Conservation (phyloP, 2,797 vertebrate genomes). For the Sylvia borin region DNA sequence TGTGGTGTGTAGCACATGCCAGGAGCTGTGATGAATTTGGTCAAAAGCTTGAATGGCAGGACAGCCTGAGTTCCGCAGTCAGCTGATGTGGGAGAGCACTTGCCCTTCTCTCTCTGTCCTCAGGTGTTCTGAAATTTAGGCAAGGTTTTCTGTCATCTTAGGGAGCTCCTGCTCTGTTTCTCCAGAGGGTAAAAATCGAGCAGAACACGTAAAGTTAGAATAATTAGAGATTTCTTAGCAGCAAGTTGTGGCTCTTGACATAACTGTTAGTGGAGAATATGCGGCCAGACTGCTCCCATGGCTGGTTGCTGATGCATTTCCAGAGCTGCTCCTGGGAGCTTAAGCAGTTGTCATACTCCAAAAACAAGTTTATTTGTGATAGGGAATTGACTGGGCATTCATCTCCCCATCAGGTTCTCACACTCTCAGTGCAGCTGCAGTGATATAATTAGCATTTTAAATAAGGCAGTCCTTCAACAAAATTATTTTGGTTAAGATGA, state of each 20-base stretch:
- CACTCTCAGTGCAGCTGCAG: background rate
- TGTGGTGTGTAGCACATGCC: background rate
- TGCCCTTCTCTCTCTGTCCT: background rate
- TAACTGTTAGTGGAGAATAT: background rate
- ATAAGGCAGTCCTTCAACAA: background rate
- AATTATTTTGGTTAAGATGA: background rate
- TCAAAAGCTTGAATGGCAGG: background rate
- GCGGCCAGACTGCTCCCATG: no score
- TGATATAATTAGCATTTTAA: background rate
- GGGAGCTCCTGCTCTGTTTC: background rate
- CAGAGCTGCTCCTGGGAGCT: background rate
- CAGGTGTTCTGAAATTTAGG: background rate
- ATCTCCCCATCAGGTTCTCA: background rate
- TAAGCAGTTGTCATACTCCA: background rate
- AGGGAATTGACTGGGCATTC: background rate
- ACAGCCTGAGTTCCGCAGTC: background rate
- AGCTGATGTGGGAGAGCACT: background rate
- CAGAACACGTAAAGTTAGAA: background rate
- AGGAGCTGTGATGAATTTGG: background rate
- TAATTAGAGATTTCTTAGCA: background rate
- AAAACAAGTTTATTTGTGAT: background rate
- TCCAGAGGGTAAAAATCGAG: accelerated
- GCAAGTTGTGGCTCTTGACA: background rate
- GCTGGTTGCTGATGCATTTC: background rate
- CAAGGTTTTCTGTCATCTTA: background rate